Evolutionary conservation across 2,113 vertebrate species (phyloP).

Genomic region (Catharus bicknelli): DNA sequence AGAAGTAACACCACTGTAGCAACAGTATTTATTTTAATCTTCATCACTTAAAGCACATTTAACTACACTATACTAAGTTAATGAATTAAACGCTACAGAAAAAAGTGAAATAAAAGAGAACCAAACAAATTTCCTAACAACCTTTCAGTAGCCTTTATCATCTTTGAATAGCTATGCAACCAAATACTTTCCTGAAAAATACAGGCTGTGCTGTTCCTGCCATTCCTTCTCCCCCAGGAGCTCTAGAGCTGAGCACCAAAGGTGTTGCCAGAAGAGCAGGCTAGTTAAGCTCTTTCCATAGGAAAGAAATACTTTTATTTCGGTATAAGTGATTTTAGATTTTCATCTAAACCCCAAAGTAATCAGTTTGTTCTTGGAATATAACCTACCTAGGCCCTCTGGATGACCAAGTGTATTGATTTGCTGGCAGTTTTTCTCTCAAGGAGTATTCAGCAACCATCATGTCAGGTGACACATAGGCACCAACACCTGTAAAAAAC

Average conservation of each 20-base stretch:
- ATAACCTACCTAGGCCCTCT: slow-evolving; percentile 86
- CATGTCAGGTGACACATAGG: slow-evolving; percentile 98
- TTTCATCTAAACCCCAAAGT: not conserved
- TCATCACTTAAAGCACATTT: not conserved
- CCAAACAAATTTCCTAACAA: not conserved
- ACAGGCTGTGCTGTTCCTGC: not conserved
- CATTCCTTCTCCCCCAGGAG: not conserved
- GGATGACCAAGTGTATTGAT: slow-evolving; percentile 98
- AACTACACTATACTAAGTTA: not conserved
- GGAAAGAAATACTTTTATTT: not conserved
- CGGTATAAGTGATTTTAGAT: not conserved
- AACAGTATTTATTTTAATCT: not conserved
- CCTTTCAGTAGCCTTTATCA: not conserved
- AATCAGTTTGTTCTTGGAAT: not conserved
- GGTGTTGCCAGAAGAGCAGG: not conserved
- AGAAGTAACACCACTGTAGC: not conserved
- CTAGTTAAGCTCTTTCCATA: not conserved
- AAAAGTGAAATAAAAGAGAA: not conserved
- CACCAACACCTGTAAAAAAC: slow-evolving; percentile 86
- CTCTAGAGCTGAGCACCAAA: not conserved
- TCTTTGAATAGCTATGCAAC: not conserved
- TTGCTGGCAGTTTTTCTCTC: slow-evolving; percentile 94
- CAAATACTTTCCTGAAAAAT: not conserved
- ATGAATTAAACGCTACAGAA: not conserved
- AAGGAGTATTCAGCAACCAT: slow-evolving; percentile 98